Evolutionary conservation across 2,113 vertebrate species (phyloP), one percentile per base, ranked within the genome.

Genomic region (Chaenogobius annularis): DNA sequence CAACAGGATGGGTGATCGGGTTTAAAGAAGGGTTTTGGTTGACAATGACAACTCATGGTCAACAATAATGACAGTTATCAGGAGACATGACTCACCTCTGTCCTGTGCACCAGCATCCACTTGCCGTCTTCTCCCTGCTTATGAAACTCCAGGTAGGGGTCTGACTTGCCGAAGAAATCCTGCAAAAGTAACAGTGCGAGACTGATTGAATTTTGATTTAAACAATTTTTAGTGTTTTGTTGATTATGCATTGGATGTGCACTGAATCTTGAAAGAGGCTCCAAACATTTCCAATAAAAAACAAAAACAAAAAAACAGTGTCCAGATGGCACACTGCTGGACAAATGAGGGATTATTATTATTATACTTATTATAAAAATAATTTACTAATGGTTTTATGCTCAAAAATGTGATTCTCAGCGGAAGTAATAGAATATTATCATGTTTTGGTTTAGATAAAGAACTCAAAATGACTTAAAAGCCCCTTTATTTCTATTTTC

Each of bases 21-120:
- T 59, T 52, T 62, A 31, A 66, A 15, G n/a, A 43, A 47, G 26
- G 19, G 9, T 26, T 79, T 73, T 55, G 58, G 52, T 58, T 75
- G 58, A 74, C 0, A 64, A 61, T 66, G 11, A 84, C 70, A 44
- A 23, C 20, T 76, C 74, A 31, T 50, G 66, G 48, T 62, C 50
- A 13, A 76, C 22, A 44, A 44, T 65, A 70, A 75, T 78, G 44
- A 75, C 63, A 70, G 68, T 59, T 43, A 40, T 37, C 19, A 54
- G 9, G 69, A 50, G 20, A 12, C 10, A 46, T 61, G 66, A 81
- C 84, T 88, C 85, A 98, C 98, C 95, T 99, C 98, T 3, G 98
- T 99, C 88, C 98, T 95, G 88, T 99, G 97, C 35, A 99, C 97
- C 84, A 99, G 92, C 98, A 99, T 98, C 97, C 97, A 99, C 79